These are phyloP conservation scores for Lasioglossum albipes DNA, from an alignment of 1,140 invertebrate genomes.

Conservation along the genomic window DNA sequence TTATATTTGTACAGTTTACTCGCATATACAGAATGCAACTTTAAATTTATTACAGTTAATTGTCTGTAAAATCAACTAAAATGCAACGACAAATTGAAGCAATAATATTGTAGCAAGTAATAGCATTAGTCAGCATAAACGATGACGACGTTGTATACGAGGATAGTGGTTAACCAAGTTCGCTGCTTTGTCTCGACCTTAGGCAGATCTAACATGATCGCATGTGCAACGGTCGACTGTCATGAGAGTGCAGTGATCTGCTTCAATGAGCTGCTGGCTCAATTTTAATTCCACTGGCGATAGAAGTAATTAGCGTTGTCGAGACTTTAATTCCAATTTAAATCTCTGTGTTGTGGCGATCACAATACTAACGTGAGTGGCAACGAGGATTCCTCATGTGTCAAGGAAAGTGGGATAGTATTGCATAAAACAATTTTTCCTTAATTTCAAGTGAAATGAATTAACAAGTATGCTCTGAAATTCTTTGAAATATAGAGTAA, in stretches of 20 bases:
- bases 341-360: slow-evolving; percentile 4
- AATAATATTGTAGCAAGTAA: slow-evolving; percentile 1
- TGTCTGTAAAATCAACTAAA: no score
- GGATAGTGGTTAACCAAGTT: slow-evolving; percentile 42
- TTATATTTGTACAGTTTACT: no score
- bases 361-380: not conserved
- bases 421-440: no score
- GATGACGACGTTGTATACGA: slow-evolving; percentile 28
- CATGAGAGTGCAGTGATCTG: slow-evolving; percentile 12
- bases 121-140: slow-evolving; percentile 27
- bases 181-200: slow-evolving; percentile 32
- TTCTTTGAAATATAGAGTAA: no score
- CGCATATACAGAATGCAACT: no score
- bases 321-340: slow-evolving; percentile 24
- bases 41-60: no score
- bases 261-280: slow-evolving; percentile 5
- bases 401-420: no score
- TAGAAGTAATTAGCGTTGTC: slow-evolving; percentile 40
- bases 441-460: no score
- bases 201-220: slow-evolving; percentile 37
- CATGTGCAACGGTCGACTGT: slow-evolving; percentile 25
- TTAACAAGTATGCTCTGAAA: no score
- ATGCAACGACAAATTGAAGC: not conserved
- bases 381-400: not conserved
- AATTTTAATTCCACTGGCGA: slow-evolving; percentile 41